Evolutionary conservation across 2,113 vertebrate species (phyloP).

Genomic region (Thryonomys swinderianus): DNA sequence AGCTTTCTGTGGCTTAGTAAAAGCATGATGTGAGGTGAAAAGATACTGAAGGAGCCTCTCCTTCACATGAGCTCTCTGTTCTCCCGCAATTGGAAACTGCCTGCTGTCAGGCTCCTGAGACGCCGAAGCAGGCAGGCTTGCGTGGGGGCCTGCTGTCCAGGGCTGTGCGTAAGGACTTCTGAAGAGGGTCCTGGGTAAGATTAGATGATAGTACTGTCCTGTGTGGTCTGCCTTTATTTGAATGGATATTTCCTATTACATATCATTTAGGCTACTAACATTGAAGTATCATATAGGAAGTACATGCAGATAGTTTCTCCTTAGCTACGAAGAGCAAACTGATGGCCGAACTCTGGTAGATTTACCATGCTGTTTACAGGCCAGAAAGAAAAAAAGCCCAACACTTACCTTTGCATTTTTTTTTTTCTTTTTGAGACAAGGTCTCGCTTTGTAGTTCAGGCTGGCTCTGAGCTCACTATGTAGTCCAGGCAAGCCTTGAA

Average conservation of each 20-base stretch:
- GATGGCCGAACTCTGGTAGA: background rate
- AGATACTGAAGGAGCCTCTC: conserved; percentile 73
- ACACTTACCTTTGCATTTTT: conserved; percentile 46
- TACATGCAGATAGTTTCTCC: conserved; percentile 53
- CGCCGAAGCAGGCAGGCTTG: conserved; percentile 70
- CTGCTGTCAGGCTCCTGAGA: conserved; percentile 76
- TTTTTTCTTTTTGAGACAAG: too few species aligned
- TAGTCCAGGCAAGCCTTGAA: too few species aligned
- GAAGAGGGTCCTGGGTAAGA: conserved; percentile 55
- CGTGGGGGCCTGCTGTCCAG: conserved; percentile 59
- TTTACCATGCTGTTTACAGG: conserved; percentile 36
- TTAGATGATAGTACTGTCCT: conserved; percentile 45
- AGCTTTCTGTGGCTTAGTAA: background rate
- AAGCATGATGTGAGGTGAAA: background rate
- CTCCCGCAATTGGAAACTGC: conserved; percentile 76
- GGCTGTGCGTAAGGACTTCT: conserved; percentile 72
- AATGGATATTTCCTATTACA: conserved; percentile 55
- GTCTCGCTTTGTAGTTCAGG: too few species aligned
- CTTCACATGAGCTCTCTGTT: conserved; percentile 70
- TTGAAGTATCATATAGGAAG: background rate
- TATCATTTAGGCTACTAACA: conserved; percentile 48
- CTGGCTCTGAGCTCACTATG: too few species aligned
- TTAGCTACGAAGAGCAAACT: background rate
- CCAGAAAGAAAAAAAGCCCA: background rate
- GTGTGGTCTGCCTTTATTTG: conserved; percentile 59